Percentiles rank a stretch among this genome's conserved stretches.
Conservation (phyloP, 1,140 invertebrate genomes). For the Drosophila sp. region DNA sequence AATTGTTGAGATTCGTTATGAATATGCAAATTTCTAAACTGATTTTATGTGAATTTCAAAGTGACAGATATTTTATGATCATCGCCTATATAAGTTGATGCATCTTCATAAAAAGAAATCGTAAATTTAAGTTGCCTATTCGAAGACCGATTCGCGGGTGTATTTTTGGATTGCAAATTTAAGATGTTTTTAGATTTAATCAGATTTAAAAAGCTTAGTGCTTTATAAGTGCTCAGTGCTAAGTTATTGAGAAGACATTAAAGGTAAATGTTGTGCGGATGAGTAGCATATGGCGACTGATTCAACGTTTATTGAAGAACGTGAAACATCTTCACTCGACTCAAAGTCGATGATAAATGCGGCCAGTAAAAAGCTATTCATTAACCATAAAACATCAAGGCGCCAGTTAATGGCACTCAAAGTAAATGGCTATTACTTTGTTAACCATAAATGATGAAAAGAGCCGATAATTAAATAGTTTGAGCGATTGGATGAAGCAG, state of each 20-base stretch:
- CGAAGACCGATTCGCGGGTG: too few relatives aligned
- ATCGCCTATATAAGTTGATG: too few relatives aligned
- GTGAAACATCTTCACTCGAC: conserved; percentile 53
- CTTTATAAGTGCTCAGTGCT: background rate
- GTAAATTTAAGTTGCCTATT: too few relatives aligned
- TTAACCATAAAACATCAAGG: conserved; percentile 53
- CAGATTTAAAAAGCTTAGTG: background rate
- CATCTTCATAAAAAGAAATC: too few relatives aligned
- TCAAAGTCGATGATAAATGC: conserved; percentile 40
- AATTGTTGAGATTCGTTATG: too few relatives aligned
- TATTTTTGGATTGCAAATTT: conserved; percentile 1
- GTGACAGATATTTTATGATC: too few relatives aligned
- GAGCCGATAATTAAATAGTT: background rate
- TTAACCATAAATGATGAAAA: conserved; percentile 27
- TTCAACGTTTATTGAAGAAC: conserved; percentile 53
- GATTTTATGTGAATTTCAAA: too few relatives aligned
- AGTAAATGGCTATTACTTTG: background rate
- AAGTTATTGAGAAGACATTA: conserved; percentile 15
- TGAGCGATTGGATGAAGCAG: background rate
- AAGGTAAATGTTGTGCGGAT: conserved; percentile 14
- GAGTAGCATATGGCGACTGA: conserved; percentile 35
- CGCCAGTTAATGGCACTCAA: conserved; percentile 5
- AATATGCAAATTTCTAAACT: too few relatives aligned
- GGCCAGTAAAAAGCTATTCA: conserved; percentile 33
- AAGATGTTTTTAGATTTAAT: background rate